phyloP scores from a whole-genome alignment of 2,797 vertebrate species.

The Cygnus olor region DNA sequence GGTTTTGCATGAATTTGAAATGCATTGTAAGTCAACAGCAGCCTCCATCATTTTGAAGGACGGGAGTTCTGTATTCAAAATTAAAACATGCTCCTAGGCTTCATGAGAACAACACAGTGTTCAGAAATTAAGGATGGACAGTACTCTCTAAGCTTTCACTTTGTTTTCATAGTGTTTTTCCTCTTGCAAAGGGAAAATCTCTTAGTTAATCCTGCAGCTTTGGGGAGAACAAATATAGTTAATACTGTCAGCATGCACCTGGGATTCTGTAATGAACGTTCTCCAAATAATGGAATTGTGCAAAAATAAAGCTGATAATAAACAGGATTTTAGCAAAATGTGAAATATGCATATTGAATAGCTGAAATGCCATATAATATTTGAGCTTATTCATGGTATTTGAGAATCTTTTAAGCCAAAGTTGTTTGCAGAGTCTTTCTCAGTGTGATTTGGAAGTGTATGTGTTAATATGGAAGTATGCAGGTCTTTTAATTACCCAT shows the following conservation, averaged over 20 bases:
- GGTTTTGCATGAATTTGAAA: not conserved
- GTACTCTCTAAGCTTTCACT: not conserved
- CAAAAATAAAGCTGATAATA: conserved; percentile 19
- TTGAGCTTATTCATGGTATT: not conserved
- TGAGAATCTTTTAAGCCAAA: not conserved
- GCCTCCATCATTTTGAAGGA: not conserved
- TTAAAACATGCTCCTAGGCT: not conserved
- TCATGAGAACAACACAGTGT: not conserved
- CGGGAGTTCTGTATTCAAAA: not conserved
- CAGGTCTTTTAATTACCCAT: not conserved
- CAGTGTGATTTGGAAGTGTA: not conserved
- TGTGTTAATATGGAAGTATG: not conserved
- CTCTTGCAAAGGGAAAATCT: not conserved
- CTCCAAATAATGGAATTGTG: not conserved
- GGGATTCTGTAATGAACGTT: not conserved
- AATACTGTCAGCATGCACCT: not conserved
- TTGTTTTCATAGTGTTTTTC: not conserved
- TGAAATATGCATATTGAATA: not conserved
- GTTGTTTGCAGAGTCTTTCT: not conserved
- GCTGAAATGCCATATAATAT: not conserved
- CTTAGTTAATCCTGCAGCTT: not conserved
- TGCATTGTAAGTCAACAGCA: not conserved
- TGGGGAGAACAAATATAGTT: not conserved
- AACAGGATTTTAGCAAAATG: not conserved
- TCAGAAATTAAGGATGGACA: not conserved